phyloP scores from a whole-genome alignment of 2,888 invertebrate genomes.

The Hoplodrina blanda region DNA sequence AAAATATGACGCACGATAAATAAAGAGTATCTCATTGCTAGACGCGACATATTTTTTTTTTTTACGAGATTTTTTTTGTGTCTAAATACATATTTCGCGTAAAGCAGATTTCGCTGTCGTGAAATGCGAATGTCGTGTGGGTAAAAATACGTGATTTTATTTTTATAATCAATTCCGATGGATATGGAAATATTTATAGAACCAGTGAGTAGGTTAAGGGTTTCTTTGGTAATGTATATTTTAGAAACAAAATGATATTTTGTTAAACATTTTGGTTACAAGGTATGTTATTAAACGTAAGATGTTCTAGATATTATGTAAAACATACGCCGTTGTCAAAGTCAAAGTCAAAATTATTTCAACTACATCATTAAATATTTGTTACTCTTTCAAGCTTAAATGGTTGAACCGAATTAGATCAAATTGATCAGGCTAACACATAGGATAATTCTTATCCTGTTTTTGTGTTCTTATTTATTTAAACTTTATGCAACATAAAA shows the following conservation, averaged over 20 bases:
- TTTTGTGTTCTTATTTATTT: too few relatives aligned
- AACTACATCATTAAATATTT: too few relatives aligned
- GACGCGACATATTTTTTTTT: conserved; percentile 36
- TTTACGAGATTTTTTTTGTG: conserved; percentile 33
- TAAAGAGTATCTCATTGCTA: conserved; percentile 37
- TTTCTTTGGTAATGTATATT: background rate
- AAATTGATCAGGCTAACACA: too few relatives aligned
- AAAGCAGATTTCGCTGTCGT: conserved; percentile 18
- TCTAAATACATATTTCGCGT: conserved; percentile 32
- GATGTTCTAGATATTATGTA: too few relatives aligned
- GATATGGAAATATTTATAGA: conserved; percentile 3
- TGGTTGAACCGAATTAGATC: too few relatives aligned
- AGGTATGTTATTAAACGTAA: too few relatives aligned
- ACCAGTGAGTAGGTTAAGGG: background rate
- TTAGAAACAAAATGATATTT: background rate
- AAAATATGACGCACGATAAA: conserved; percentile 52
- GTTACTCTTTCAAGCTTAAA: too few relatives aligned
- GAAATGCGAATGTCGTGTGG: background rate
- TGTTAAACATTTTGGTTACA: too few relatives aligned
- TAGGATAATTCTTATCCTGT: too few relatives aligned
- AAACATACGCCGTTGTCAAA: too few relatives aligned
- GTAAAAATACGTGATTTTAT: conserved; percentile 28
- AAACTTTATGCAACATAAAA: too few relatives aligned
- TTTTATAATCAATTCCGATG: conserved; percentile 20
- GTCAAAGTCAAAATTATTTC: too few relatives aligned